Conservation (phyloP, 2,888 invertebrate genomes). For the Hesperia comma region DNA sequence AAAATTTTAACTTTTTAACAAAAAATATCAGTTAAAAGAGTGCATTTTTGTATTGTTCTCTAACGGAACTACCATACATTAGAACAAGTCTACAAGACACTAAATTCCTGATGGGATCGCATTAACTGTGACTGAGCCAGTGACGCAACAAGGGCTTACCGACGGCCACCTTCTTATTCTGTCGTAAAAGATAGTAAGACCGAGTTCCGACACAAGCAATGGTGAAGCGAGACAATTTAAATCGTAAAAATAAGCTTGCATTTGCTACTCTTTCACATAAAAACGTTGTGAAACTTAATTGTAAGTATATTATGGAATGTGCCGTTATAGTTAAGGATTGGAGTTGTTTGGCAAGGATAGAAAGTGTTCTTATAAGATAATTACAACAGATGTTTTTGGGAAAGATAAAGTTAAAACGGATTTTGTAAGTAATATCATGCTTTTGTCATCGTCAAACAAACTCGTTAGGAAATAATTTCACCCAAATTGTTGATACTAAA, state of each 20-base stretch:
- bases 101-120: conserved; percentile 9
- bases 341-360: too few species aligned
- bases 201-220: conserved; percentile 9
- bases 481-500: too few species aligned
- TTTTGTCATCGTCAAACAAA: too few species aligned
- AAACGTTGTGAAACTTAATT: not conserved
- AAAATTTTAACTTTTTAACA: too few species aligned
- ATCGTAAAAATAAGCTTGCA: conserved; percentile 7
- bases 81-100: conserved; percentile 5
- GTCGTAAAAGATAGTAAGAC: conserved; percentile 20
- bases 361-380: too few species aligned
- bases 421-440: too few species aligned
- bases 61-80: not conserved
- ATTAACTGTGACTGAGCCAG: conserved; percentile 24
- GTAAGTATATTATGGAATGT: not conserved
- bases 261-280: not conserved
- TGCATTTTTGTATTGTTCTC: not conserved
- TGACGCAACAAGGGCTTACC: conserved; percentile 20
- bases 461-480: too few species aligned
- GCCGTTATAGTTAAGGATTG: too few species aligned
- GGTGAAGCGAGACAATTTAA: conserved; percentile 3
- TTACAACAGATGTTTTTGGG: too few species aligned
- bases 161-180: conserved; percentile 15
- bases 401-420: too few species aligned
- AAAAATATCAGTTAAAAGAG: too few species aligned